A percentile compares a stretch with the other conserved stretches of the same genome.
Evolutionary conservation across 2,888 invertebrate species (phyloP).

Genomic region (Palloptera scutellata): DNA sequence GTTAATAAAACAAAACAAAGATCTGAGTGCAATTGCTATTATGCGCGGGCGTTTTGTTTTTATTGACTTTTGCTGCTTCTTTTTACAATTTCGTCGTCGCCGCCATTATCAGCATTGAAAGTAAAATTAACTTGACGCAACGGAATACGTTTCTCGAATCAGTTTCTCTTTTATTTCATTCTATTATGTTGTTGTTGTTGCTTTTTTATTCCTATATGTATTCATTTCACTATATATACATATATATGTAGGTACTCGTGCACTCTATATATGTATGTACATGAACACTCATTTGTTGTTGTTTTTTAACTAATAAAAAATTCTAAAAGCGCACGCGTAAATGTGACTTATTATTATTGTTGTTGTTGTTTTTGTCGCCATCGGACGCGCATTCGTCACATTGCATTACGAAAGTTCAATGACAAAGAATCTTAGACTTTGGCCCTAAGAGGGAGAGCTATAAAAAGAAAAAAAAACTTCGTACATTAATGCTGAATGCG

Average conservation of each 20-base stretch:
- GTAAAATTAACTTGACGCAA: constrained; percentile 6
- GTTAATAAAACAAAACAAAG: background rate
- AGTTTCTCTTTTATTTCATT: background rate
- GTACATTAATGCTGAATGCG: too few species aligned
- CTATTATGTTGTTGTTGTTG: constrained; percentile 12
- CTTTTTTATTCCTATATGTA: constrained; percentile 13
- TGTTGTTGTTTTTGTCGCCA: background rate
- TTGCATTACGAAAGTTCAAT: too few species aligned
- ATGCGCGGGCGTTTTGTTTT: background rate
- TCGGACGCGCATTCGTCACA: background rate
- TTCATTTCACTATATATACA: constrained; percentile 20
- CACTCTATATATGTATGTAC: background rate
- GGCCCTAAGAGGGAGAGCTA: too few species aligned
- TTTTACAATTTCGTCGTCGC: background rate
- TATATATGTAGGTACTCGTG: background rate
- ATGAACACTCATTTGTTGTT: background rate
- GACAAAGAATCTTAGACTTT: too few species aligned
- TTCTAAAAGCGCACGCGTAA: constrained; percentile 22
- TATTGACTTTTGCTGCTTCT: background rate
- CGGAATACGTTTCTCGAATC: too few species aligned
- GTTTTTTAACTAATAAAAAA: constrained; percentile 18
- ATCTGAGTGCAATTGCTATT: background rate
- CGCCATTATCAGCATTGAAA: constrained; percentile 2
- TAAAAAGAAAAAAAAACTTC: too few species aligned
- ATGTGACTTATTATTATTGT: constrained; percentile 1